A percentile compares a stretch with the other conserved stretches of the same genome.
Conservation (phyloP, 2,888 invertebrate species). For the Deilephila elpenor region DNA sequence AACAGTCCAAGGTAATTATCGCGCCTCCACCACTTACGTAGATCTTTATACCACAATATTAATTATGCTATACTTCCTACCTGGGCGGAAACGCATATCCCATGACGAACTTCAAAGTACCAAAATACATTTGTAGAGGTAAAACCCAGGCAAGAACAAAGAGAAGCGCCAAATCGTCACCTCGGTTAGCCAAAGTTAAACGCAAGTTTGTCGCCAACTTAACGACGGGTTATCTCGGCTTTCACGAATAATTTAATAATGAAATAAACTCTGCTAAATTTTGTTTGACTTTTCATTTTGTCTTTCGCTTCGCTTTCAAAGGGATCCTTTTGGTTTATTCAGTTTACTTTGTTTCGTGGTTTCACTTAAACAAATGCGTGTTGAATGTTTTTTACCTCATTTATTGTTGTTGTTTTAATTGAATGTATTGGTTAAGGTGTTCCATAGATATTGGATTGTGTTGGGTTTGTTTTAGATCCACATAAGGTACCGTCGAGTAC, state of each 20-base stretch:
- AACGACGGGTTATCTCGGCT: constrained; percentile 67
- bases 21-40: no score
- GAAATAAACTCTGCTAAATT: constrained; percentile 70
- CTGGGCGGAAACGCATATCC: no score
- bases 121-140: not conserved
- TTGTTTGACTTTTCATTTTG: constrained; percentile 67
- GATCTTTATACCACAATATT: no score
- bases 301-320: constrained; percentile 47
- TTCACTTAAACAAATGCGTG: not conserved
- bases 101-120: not conserved
- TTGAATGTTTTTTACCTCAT: not conserved
- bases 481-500: no score
- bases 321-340: constrained; percentile 38
- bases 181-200: constrained; percentile 47
- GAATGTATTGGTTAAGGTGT: not conserved
- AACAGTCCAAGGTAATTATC: no score
- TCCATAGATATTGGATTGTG: no score
- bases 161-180: constrained; percentile 15
- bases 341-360: constrained; percentile 12
- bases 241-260: constrained; percentile 82
- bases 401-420: not conserved
- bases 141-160: constrained; percentile 8
- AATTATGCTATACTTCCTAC: no score
- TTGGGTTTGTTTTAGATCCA: no score
- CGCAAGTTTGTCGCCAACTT: constrained; percentile 53